Conservation (phyloP, 2,888 invertebrate species). For the Opisthograptis luteolata region DNA sequence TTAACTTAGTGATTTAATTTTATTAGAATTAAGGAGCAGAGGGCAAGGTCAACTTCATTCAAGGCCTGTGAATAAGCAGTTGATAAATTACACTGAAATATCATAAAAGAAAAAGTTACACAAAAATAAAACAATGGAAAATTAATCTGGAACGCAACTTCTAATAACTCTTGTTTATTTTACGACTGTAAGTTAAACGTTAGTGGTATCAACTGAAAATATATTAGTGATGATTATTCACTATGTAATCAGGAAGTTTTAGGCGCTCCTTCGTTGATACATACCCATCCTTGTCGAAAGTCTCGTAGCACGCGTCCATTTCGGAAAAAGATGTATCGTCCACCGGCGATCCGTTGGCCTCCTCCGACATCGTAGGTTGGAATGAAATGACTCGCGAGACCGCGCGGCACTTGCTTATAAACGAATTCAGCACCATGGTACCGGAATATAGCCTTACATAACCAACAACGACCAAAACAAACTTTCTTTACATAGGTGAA, state of each 20-base stretch:
- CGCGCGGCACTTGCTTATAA: conserved; percentile 66
- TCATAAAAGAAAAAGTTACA: background rate
- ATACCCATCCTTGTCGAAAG: conserved; percentile 95
- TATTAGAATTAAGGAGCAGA: background rate
- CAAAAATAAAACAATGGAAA: background rate
- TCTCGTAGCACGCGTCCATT: conserved; percentile 96
- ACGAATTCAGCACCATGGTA: conserved; percentile 69
- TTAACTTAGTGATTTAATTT: too few relatives aligned
- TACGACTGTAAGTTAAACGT: background rate
- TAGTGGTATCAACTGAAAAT: background rate
- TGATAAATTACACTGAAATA: too few relatives aligned
- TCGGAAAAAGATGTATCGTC: conserved; percentile 84
- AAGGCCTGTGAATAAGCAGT: conserved; percentile 10
- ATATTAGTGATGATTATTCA: background rate
- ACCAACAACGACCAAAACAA: conserved; percentile 49
- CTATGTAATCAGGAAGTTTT: background rate
- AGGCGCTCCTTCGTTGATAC: conserved; percentile 51
- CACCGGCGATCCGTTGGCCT: conserved; percentile 67
- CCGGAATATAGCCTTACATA: conserved; percentile 49
- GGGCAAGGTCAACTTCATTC: conserved; percentile 9
- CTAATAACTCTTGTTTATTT: background rate
- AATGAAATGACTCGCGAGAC: conserved; percentile 70
- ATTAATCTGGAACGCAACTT: too few relatives aligned
- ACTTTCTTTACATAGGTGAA: conserved; percentile 23
- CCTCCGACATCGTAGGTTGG: conserved; percentile 77